Percentiles rank a stretch among this genome's conserved stretches.
These are phyloP conservation scores for Tenebrio molitor DNA, from an alignment of 1,140 invertebrate species.

Conservation along the genomic window DNA sequence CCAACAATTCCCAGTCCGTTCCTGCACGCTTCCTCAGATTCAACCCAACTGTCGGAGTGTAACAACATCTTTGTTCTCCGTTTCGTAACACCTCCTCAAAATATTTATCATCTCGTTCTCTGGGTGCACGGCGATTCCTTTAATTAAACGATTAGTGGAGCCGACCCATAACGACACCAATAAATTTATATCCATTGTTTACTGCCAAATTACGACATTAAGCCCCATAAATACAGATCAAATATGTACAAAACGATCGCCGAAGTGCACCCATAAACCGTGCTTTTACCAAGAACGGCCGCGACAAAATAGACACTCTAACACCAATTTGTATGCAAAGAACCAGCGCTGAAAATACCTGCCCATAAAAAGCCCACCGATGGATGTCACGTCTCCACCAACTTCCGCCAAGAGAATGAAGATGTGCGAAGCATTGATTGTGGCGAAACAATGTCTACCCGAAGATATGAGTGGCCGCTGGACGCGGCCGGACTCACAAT, in stretches of 20 bases:
- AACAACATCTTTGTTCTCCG: not conserved
- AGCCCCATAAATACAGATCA: slow-evolving; percentile 15
- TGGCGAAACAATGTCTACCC: slow-evolving; percentile 47
- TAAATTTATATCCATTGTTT: slow-evolving; percentile 29
- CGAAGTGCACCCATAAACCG: slow-evolving; percentile 18
- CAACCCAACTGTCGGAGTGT: too few relatives aligned
- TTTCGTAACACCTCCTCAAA: slow-evolving; percentile 8
- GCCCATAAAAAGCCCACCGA: slow-evolving; percentile 52
- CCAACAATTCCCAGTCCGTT: too few relatives aligned
- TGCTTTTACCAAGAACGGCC: slow-evolving; percentile 31
- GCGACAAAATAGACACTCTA: slow-evolving; percentile 16
- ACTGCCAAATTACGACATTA: slow-evolving; percentile 23
- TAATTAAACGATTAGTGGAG: slow-evolving; percentile 27
- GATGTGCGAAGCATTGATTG: slow-evolving; percentile 58
- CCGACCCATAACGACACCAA: slow-evolving; percentile 18
- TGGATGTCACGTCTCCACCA: slow-evolving; percentile 54
- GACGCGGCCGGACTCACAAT: slow-evolving; percentile 48
- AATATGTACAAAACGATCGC: slow-evolving; percentile 23
- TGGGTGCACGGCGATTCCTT: not conserved
- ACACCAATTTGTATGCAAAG: slow-evolving; percentile 47
- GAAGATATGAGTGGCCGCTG: slow-evolving; percentile 42
- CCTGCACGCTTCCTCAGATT: too few relatives aligned
- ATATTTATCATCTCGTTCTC: slow-evolving; percentile 6
- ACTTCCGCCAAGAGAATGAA: slow-evolving; percentile 58
- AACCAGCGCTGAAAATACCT: slow-evolving; percentile 50